phyloP scores from a whole-genome alignment of 2,797 vertebrate species.

The Propithecus perrieri region DNA sequence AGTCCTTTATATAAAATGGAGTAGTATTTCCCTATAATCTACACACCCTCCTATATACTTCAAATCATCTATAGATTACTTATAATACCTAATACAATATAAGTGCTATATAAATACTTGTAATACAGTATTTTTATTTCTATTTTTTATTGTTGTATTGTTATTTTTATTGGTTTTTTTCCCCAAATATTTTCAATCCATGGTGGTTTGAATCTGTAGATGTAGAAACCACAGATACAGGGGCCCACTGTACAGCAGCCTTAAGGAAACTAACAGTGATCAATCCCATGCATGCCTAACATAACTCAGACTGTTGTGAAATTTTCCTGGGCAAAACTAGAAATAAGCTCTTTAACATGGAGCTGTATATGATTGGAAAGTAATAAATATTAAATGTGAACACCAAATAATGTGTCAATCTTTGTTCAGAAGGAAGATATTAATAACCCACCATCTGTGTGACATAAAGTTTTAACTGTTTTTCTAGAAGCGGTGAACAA shows the following conservation, averaged over 20 bases:
- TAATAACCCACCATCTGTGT: not conserved
- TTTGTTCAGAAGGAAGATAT: not conserved
- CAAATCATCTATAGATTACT: not conserved
- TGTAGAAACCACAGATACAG: not conserved
- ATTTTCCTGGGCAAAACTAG: not conserved
- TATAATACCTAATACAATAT: not conserved
- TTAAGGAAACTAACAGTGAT: not conserved
- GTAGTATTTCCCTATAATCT: not conserved
- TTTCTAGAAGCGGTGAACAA: not conserved
- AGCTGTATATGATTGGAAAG: not conserved
- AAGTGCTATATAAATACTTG: not conserved
- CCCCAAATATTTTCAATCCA: not conserved
- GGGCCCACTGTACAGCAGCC: not conserved
- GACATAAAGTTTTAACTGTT: not conserved
- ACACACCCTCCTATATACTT: not conserved
- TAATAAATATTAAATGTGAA: not conserved
- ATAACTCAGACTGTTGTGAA: conserved; percentile 11
- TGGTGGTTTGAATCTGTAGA: not conserved
- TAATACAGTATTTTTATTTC: not conserved
- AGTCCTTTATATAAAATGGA: not conserved
- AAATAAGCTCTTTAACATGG: conserved; percentile 24
- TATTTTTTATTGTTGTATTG: not conserved
- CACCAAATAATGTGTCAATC: not conserved
- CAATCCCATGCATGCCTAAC: not conserved
- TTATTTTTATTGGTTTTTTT: not conserved